A percentile compares a stretch with the other conserved stretches of the same genome.
These are phyloP conservation scores for Carterocephalus palaemon DNA, from an alignment of 2,888 invertebrate genomes.

Conservation along the genomic window DNA sequence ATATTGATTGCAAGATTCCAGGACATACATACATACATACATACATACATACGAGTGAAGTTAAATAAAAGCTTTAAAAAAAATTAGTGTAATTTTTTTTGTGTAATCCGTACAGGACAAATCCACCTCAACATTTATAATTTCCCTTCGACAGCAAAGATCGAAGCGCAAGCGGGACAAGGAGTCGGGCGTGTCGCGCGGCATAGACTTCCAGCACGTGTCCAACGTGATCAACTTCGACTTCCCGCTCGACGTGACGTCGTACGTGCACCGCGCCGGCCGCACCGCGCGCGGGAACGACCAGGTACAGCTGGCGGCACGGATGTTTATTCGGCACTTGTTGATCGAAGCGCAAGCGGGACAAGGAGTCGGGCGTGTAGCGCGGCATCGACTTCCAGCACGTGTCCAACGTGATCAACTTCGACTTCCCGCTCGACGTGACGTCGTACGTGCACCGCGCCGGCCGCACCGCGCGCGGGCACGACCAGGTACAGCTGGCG, in stretches of 20 bases:
- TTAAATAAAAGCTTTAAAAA: no score
- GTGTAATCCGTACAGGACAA: no score
- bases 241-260: conserved; percentile 92
- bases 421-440: conserved; percentile 95
- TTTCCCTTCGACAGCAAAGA: conserved; percentile 46
- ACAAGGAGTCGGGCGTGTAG: conserved; percentile 96
- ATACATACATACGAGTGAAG: no score
- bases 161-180: conserved; percentile 86
- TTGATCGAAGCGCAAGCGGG: conserved; percentile 83
- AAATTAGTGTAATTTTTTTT: no score
- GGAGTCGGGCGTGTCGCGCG: conserved; percentile 97
- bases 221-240: conserved; percentile 99
- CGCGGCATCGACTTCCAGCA: conserved; percentile 99
- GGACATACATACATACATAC: no score
- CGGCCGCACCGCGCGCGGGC: conserved; percentile 93
- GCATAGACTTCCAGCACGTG: conserved; percentile 98
- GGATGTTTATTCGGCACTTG: no score
- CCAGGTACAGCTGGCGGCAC: no score
- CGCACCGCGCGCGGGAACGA: conserved; percentile 93
- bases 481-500: conserved; percentile 89
- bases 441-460: conserved; percentile 97
- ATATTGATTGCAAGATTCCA: no score
- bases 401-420: conserved; percentile 98
- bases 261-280: conserved; percentile 98
- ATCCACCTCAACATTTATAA: no score